Evolutionary conservation across 2,888 invertebrate species (phyloP), one percentile per base, ranked within the genome.

Genomic region (Orthosia gothica): DNA sequence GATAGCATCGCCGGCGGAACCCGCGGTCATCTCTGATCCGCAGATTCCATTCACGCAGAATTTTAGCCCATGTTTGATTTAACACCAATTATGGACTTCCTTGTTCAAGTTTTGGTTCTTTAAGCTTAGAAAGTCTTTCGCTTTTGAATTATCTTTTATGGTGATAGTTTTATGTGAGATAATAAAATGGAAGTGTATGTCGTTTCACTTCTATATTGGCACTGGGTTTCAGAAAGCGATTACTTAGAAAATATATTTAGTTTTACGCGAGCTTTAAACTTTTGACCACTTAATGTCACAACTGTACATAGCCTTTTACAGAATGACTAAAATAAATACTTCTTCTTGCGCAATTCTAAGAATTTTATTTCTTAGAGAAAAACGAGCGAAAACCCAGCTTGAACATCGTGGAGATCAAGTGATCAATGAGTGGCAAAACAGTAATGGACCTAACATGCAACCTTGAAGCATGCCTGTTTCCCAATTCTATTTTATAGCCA

Each of bases 31-130:
- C 96, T 92, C 93, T 91, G 96, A 96, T 96, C 92, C 93, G 87
- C 88, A 95, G 96, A 96, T 96, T 96, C 96, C 94, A 94, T 95
- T 95, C 95, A 95, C 95, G 95, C 94, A 93, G 94, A 94, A 94
- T 95, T 95, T 95, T 94, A 94, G 93, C 93, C 92, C 93, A 91
- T 95, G 95, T 96, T 96, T 96, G 96, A 96, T 95, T 96, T 96
- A 96, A 95, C 95, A 94, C 96, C 96, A 96, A 96, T 96, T 96
- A 96, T 95, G 95, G 96, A 88, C 96, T 96, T 96, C 96, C 96
- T 94, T 91, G 94, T 95, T 93, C 89, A 81, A 80, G 89, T 87
- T 89, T 89, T 84, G 81, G 74, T 84, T 82, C 81, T 87, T 82
- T 82, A 81, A 68, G 81, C 75, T 77, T 74, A 79, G 83, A 83